Conservation (phyloP, 2,888 invertebrate genomes). For the Rhagophthalmus giganteus region DNA sequence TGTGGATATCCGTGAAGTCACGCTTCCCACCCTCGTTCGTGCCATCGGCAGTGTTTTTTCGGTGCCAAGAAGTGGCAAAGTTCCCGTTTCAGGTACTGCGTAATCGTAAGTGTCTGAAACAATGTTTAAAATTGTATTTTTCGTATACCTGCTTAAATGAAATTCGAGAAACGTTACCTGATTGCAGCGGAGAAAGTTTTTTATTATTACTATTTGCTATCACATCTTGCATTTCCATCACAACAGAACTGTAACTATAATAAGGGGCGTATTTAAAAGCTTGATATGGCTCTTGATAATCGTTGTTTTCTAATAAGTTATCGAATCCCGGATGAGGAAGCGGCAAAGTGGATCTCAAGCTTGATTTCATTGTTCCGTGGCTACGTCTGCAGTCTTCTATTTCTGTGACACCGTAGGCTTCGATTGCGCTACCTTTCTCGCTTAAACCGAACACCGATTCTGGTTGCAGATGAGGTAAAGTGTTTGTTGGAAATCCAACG, state of each 20-base stretch:
- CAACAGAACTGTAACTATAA: constrained; percentile 74
- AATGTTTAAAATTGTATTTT: not conserved
- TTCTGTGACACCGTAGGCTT: constrained; percentile 63
- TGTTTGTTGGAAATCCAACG: constrained; percentile 55
- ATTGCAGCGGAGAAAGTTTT: constrained; percentile 43
- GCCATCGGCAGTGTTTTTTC: constrained; percentile 54
- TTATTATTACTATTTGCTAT: constrained; percentile 56
- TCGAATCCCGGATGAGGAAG: constrained; percentile 61
- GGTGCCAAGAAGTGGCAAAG: constrained; percentile 66
- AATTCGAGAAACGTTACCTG: constrained; percentile 39
- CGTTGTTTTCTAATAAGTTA: constrained; percentile 66
- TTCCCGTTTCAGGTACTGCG: constrained; percentile 75
- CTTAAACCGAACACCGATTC: constrained; percentile 58
- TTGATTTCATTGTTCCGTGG: constrained; percentile 58
- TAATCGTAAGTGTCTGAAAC: constrained; percentile 73
- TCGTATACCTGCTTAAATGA: not conserved
- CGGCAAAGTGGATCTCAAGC: constrained; percentile 58
- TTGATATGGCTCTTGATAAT: constrained; percentile 81
- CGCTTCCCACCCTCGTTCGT: constrained; percentile 53
- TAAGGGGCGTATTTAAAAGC: constrained; percentile 75
- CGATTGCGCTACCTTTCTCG: constrained; percentile 57
- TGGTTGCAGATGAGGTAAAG: constrained; percentile 54
- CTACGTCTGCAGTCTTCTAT: constrained; percentile 63
- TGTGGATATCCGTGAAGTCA: constrained; percentile 48
- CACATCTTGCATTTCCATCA: constrained; percentile 76